These are phyloP conservation scores for Rhynchotus rufescens DNA, from an alignment of 2,797 vertebrate genomes.

Conservation along the genomic window DNA sequence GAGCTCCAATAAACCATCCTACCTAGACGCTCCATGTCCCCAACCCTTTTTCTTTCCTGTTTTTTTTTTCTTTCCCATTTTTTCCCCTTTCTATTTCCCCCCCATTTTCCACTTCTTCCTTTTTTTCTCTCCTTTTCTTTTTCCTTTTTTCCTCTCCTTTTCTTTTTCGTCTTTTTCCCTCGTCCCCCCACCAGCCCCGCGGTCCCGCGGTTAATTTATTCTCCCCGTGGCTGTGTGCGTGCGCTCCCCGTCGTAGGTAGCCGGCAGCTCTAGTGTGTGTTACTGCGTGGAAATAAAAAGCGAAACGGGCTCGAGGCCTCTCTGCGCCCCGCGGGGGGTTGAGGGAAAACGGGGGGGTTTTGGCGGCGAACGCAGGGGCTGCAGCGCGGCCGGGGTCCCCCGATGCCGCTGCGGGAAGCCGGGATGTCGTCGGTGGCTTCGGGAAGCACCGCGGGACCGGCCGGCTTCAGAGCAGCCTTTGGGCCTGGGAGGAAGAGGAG, in stretches of 20 bases:
- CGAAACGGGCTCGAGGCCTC: slow-evolving; percentile 67
- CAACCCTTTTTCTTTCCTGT: neutral
- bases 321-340: neutral
- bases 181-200: neutral
- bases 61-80: neutral
- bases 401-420: too few relatives aligned
- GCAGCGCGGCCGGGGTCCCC: too few relatives aligned
- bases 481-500: too few relatives aligned
- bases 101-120: too few relatives aligned
- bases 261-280: slow-evolving; percentile 71
- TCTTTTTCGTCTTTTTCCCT: neutral
- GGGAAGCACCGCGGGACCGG: too few relatives aligned
- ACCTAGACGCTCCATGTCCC: neutral
- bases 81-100: neutral
- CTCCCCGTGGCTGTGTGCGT: slow-evolving; percentile 44
- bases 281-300: slow-evolving; percentile 81
- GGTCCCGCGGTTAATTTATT: slow-evolving; percentile 83
- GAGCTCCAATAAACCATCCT: neutral
- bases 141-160: neutral
- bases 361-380: too few relatives aligned
- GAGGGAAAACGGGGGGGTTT: too few relatives aligned
- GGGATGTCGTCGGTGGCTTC: too few relatives aligned
- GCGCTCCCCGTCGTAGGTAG: slow-evolving; percentile 46
- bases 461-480: too few relatives aligned
- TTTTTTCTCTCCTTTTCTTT: neutral